Percentiles rank a stretch among this genome's conserved stretches.
Conservation (phyloP, 1,140 invertebrate species). For the Triops cancriformis region DNA sequence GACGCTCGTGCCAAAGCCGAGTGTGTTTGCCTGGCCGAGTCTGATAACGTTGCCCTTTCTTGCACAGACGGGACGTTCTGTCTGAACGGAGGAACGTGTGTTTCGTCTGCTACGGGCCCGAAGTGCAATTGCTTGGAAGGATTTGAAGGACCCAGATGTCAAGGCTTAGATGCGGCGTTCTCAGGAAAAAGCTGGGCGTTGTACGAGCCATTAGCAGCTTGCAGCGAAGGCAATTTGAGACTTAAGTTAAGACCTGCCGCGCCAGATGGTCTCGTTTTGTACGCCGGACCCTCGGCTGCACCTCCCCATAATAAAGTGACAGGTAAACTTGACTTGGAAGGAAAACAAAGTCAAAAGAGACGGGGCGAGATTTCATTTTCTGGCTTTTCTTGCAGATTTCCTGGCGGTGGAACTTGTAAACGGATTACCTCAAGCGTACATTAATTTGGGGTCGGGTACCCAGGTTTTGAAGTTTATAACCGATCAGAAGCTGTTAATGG, state of each 20-base stretch:
- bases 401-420: slow-evolving; percentile 78
- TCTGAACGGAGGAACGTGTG: slow-evolving; percentile 58
- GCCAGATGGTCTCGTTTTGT: slow-evolving; percentile 75
- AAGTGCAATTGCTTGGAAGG: slow-evolving; percentile 56
- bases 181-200: slow-evolving; percentile 77
- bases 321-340: slow-evolving; percentile 38
- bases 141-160: slow-evolving; percentile 78
- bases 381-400: slow-evolving; percentile 59
- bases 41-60: slow-evolving; percentile 47
- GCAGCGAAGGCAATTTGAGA: slow-evolving; percentile 39
- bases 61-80: slow-evolving; percentile 42
- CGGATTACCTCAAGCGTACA: slow-evolving; percentile 70
- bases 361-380: slow-evolving; percentile 26
- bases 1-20: slow-evolving; percentile 64
- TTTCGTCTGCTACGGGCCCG: slow-evolving; percentile 3
- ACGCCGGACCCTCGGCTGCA: slow-evolving; percentile 68
- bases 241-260: slow-evolving; percentile 65
- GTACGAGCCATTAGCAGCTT: slow-evolving; percentile 65
- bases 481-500: slow-evolving; percentile 56
- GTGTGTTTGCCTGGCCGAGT: slow-evolving; percentile 45
- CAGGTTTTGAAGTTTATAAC: slow-evolving; percentile 56
- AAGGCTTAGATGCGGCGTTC: slow-evolving; percentile 78
- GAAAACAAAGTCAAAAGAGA: slow-evolving; percentile 13
- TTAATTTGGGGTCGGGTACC: slow-evolving; percentile 84
- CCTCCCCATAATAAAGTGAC: slow-evolving; percentile 48